These are phyloP conservation scores for Palloptera scutellata DNA, from an alignment of 2,888 invertebrate genomes.

Conservation along the genomic window DNA sequence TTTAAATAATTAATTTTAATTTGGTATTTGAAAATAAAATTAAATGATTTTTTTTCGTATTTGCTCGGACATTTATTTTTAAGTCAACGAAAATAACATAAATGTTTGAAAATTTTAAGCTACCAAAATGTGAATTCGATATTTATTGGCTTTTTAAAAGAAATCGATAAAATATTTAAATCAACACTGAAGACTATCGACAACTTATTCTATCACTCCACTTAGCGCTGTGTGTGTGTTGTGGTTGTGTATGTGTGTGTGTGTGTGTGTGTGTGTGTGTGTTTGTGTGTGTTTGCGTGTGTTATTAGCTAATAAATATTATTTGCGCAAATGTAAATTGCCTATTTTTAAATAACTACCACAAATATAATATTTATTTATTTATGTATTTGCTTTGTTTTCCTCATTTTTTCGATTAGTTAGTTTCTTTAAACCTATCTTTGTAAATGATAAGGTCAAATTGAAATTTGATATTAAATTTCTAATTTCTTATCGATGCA, in stretches of 20 bases:
- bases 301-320: background rate
- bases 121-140: conserved; percentile 1
- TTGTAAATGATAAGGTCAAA: too few relatives aligned
- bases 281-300: background rate
- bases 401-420: too few relatives aligned
- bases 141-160: too few relatives aligned
- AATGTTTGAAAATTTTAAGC: background rate
- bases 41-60: conserved; percentile 4
- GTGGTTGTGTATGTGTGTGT: background rate
- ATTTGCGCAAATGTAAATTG: conserved; percentile 8
- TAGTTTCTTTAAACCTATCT: too few relatives aligned
- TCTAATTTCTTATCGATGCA: conserved; percentile 4
- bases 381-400: too few relatives aligned
- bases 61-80: conserved; percentile 9
- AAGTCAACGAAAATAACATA: conserved; percentile 19
- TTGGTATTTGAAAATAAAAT: too few relatives aligned
- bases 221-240: background rate
- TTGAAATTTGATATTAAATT: conserved; percentile 4
- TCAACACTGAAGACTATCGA: too few relatives aligned
- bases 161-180: too few relatives aligned
- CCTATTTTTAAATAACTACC: background rate
- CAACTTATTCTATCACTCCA: background rate
- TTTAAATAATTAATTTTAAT: too few relatives aligned
- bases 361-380: too few relatives aligned
- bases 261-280: background rate